Evolutionary conservation across 2,797 vertebrate genomes (phyloP).

Genomic region (Hoplostethus mediterraneus): DNA sequence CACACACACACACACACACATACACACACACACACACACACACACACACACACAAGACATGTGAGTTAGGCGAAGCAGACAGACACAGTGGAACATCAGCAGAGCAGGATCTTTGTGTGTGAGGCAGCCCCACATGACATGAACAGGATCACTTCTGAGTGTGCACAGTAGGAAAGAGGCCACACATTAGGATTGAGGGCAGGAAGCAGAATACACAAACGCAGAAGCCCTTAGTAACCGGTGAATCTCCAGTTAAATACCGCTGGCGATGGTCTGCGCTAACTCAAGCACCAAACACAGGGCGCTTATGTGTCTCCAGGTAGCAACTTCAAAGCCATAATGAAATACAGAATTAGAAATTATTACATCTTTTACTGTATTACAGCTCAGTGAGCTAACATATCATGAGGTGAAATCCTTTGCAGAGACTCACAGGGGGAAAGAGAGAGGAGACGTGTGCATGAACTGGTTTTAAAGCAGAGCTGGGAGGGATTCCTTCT

Average conservation of each 20-base stretch:
- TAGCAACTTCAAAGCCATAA: slow-evolving; percentile 4
- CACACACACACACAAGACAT: background rate
- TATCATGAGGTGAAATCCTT: slow-evolving; percentile 7
- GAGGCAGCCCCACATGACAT: slow-evolving; percentile 43
- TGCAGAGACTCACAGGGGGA: slow-evolving; percentile 6
- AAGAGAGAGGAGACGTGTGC: background rate
- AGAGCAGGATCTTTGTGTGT: slow-evolving; percentile 15
- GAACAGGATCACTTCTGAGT: slow-evolving; percentile 20
- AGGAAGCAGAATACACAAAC: slow-evolving; percentile 28
- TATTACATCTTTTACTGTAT: slow-evolving; percentile 1
- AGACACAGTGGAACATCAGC: slow-evolving; percentile 47
- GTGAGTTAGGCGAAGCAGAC: slow-evolving; percentile 24
- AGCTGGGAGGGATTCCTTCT: slow-evolving; percentile 18
- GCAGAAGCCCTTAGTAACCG: background rate
- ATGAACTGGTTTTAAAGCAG: background rate
- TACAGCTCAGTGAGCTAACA: background rate
- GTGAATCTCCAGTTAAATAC: background rate
- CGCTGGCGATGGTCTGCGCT: background rate
- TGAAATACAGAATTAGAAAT: slow-evolving; percentile 8
- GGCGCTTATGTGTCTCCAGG: slow-evolving; percentile 8
- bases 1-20: background rate
- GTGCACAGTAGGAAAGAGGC: background rate
- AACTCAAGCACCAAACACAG: background rate
- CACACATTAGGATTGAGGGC: background rate
- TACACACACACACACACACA: slow-evolving; percentile 17